Base-by-base conservation (phyloP, 2,888 invertebrate genomes). In the Hoplodrina blanda region DNA sequence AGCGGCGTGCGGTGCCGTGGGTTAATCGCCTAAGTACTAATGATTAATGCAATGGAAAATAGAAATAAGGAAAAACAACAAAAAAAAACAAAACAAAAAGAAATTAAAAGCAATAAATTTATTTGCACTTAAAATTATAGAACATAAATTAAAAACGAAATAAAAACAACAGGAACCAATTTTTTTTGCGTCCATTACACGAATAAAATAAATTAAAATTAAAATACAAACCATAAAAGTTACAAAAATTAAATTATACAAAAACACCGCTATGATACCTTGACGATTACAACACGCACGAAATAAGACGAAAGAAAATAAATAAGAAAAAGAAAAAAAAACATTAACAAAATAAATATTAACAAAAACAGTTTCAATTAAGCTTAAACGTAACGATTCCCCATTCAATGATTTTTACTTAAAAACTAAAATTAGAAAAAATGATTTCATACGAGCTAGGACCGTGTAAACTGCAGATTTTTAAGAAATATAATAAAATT, bases 321-420 rank as follows among this genome's bases (percentile, higher is more conserved):
- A 71, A 90, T 87, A 90, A 93, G 90, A 88, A 89, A 89, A 90
- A 85, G 92, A 87, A 91, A 92, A 88, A 93, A 91, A 88, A 93
- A 91, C 89, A 86, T 89, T 91, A 95, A 95, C 94, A 94, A 93
- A 93, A 94, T 93, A 92, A 93, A 93, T 92, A 92, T 91, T 91
- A 95, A 95, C 93, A 94, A 91, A 92, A 93, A 94, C 91, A 41
- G 41, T 11, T 41, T 11, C 37, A 91, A 66, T 87, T 87, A 89
- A 91, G 92, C 94, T 93, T 96, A 96, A 96, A 96, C 96, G 96
- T 96, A 96, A 95, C 95, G 92, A 93, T 96, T 95, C 95, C 96
- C 96, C 96, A 86, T 91, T 91, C 79, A 85, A 86, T 91, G 79
- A 86, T 84, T 87, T 80, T 86, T 62, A 84, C 73, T 84, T 89